Percentiles rank a stretch among this genome's conserved stretches.
Evolutionary conservation across 2,797 vertebrate genomes (phyloP).

Genomic region (Myotis myotis): DNA sequence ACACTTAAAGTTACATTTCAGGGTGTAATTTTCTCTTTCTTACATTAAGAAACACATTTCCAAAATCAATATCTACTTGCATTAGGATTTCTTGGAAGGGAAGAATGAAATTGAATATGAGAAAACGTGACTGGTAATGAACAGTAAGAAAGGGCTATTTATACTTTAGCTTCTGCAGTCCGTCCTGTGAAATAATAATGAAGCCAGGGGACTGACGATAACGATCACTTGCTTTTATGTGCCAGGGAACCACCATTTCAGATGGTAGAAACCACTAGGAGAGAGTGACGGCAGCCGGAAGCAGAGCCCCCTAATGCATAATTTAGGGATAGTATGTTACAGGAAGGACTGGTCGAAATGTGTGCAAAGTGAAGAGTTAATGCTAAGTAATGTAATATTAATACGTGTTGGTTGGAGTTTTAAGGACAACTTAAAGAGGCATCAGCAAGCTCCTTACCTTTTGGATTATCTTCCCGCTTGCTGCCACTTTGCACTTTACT

Average conservation of each 20-base stretch:
- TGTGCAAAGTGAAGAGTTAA: neutral
- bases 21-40: conserved; percentile 35
- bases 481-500: neutral
- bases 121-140: conserved; percentile 56
- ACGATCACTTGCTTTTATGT: conserved; percentile 51
- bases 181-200: conserved; percentile 47
- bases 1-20: conserved; percentile 26
- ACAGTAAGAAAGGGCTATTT: conserved; percentile 45
- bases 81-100: conserved; percentile 65
- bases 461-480: neutral
- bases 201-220: conserved; percentile 5
- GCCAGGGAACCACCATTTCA: conserved; percentile 15
- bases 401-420: neutral
- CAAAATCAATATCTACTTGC: conserved; percentile 43
- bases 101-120: conserved; percentile 62
- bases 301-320: conserved; percentile 35
- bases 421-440: neutral
- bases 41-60: conserved; percentile 32
- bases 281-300: neutral
- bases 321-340: conserved; percentile 16
- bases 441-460: neutral
- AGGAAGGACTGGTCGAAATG: neutral
- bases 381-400: neutral
- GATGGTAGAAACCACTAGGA: conserved; percentile 28
- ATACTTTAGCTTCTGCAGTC: conserved; percentile 34